Conservation (phyloP, 37 sponge, comb jelly and placozoan genomes). For the Haliclona indistincta region DNA sequence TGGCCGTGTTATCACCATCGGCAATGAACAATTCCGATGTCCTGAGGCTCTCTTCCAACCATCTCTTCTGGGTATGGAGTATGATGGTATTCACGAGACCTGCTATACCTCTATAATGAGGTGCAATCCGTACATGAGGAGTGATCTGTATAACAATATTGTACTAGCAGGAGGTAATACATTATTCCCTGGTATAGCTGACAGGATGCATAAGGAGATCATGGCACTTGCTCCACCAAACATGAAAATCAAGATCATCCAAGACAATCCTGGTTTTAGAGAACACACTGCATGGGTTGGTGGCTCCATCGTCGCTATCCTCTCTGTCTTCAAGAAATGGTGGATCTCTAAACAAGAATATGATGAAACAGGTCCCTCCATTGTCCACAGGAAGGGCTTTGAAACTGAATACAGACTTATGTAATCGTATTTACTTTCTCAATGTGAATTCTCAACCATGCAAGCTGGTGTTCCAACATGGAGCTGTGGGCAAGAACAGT, state of each 20-base stretch:
- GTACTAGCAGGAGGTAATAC: conserved; percentile 1
- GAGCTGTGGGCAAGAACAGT: too few relatives aligned
- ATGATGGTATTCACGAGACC: conserved; percentile 95
- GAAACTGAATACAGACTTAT: too few relatives aligned
- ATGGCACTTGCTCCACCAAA: not conserved
- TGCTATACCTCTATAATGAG: conserved; percentile 99
- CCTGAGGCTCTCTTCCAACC: conserved; percentile 93
- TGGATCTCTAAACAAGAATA: conserved; percentile 99
- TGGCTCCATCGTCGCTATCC: conserved; percentile 99
- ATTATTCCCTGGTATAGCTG: conserved; percentile 1
- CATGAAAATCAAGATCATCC: conserved; percentile 30
- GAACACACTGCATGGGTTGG: conserved; percentile 99
- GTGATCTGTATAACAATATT: conserved; percentile 98
- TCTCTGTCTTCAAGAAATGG: conserved; percentile 99
- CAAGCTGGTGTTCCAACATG: too few relatives aligned
- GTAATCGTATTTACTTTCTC: too few relatives aligned
- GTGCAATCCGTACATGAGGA: conserved; percentile 98
- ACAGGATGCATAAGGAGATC: not conserved
- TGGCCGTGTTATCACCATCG: conserved; percentile 99
- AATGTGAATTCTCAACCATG: too few relatives aligned
- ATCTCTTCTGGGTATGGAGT: conserved; percentile 92
- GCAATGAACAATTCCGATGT: conserved; percentile 96
- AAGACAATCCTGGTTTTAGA: conserved; percentile 99
- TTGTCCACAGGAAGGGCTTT: too few relatives aligned
- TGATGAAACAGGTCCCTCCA: conserved; percentile 99